Conservation (phyloP, 2,797 vertebrate species). For the Labeo calbasu region DNA sequence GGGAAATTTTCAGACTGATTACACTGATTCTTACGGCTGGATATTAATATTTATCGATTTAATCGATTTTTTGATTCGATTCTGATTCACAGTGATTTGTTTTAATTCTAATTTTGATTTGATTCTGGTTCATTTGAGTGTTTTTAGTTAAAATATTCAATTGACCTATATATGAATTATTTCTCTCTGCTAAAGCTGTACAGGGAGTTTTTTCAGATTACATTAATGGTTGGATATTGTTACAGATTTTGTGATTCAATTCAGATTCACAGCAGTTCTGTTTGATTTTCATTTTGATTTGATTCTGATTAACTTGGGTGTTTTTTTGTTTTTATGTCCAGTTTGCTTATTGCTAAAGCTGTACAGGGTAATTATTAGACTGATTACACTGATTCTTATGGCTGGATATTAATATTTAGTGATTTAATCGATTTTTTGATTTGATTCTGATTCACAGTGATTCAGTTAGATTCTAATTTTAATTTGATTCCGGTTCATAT, state of each 20-base stretch:
- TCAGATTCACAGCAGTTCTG: neutral
- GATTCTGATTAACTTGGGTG: neutral
- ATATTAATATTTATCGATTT: neutral
- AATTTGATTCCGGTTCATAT: neutral
- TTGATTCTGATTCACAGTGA: neutral
- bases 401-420: neutral
- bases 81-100: neutral
- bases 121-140: neutral
- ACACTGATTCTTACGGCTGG: neutral
- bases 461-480: neutral
- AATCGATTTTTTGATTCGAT: neutral
- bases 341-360: neutral
- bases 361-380: neutral
- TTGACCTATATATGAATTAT: neutral
- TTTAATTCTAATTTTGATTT: neutral
- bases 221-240: neutral
- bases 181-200: neutral
- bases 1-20: neutral
- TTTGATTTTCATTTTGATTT: neutral
- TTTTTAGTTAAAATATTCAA: neutral
- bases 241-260: neutral
- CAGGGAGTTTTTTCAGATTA: neutral
- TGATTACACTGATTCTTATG: neutral
- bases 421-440: neutral
- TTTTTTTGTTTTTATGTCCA: neutral